A percentile compares a stretch with the other conserved stretches of the same genome.
Conservation (phyloP, 2,888 invertebrate species). For the Tipula vernalis region DNA sequence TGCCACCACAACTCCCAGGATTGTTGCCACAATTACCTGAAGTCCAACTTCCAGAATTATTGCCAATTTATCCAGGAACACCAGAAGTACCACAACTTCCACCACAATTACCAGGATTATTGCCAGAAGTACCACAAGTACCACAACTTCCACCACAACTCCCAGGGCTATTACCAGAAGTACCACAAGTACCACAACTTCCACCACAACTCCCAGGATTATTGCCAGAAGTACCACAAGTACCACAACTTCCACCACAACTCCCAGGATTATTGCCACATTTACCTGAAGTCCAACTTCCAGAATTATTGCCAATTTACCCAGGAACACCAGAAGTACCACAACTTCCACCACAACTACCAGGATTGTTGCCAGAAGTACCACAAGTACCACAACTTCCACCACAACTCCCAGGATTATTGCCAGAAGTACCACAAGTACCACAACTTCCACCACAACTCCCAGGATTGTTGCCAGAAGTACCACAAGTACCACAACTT, state of each 20-base stretch:
- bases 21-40: neutral
- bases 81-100: neutral
- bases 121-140: neutral
- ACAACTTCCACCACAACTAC: neutral
- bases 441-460: neutral
- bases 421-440: neutral
- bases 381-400: neutral
- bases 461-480: neutral
- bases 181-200: neutral
- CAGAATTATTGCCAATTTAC: neutral
- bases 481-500: neutral
- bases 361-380: neutral
- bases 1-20: neutral
- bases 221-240: neutral
- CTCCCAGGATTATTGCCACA: neutral
- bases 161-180: neutral
- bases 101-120: neutral
- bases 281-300: neutral
- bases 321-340: neutral
- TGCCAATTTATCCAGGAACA: neutral
- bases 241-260: neutral
- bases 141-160: neutral
- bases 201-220: neutral
- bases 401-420: neutral
- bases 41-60: neutral